Base-by-base conservation (phyloP, 92 coral and sea anemone species). In the Porites cylindrica region DNA sequence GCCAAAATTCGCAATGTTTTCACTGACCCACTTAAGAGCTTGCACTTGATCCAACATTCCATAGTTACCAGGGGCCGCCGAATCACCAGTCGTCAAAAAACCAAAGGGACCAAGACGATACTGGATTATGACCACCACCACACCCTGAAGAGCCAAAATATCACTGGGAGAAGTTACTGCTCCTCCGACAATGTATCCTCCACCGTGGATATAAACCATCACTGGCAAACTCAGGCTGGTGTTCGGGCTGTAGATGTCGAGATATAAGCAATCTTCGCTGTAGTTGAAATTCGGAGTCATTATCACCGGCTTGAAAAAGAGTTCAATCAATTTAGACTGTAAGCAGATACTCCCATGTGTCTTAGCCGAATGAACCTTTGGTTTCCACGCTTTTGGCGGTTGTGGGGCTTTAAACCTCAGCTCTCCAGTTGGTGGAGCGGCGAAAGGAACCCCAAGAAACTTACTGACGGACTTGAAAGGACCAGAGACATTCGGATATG, bases 21-120 rank as follows among this genome's bases (percentile, higher is more conserved):
- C 86, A 18, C 89, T 80, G 60, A 93, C 88, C 98, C 96, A 95
- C 78, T 83, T 93, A 21, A 95, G 89, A 3, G 95, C 96, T 20
- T 82, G 90, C 58, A 95, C 89, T 75, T 95, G 98, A 83, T 95
- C 98, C 76, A 95, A 78, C 96, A 95, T 95, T 68, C 98, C 98
- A 66, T 80, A 86, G 51, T 86, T 91, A 12, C 93, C 93, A 19
- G 88, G 80, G 13, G 93, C 88, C 1, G 85, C 88, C 5, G 88
- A 81, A 66, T 86, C 91, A 2, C 93, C 93, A 13, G 93, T 91
- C 9, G 93, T 81, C 20, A 86, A 67, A 59, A 91, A 91, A 0
- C 91, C 93, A 68, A 91, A 91, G 6, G 91, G 88, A 51, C 85
- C 89, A 70, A 91, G 81, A 53, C 93, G 93, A 72, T 91, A 91